Conservation (phyloP, 2,113 vertebrate species). For the Arizona elegans region DNA sequence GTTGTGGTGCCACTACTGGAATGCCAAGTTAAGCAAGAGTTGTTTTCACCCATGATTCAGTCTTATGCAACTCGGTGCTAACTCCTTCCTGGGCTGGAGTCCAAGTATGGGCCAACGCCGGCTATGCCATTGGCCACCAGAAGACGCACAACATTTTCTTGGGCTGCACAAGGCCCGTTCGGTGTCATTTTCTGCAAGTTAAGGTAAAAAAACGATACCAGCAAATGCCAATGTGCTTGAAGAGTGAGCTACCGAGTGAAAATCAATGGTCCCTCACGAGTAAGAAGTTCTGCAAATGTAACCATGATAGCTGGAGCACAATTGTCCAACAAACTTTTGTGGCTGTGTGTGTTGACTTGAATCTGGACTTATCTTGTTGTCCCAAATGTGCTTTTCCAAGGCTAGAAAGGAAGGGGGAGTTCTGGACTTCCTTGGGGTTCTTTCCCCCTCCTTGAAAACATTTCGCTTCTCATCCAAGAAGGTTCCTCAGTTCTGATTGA, state of each 20-base stretch:
- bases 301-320: neutral
- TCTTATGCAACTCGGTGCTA: neutral
- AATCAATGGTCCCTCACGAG: neutral
- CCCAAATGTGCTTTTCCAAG: neutral
- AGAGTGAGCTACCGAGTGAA: neutral
- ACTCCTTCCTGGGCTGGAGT: neutral
- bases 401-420: too few relatives aligned
- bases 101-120: too few relatives aligned
- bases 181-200: too few relatives aligned
- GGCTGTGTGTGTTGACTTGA: neutral
- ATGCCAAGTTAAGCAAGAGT: neutral
- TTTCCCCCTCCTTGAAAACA: fast-evolving
- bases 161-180: neutral
- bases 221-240: neutral
- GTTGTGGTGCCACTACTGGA: neutral
- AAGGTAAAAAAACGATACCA: neutral
- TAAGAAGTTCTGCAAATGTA: neutral
- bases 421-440: too few relatives aligned
- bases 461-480: neutral
- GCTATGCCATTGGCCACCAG: neutral
- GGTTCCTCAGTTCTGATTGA: too few relatives aligned
- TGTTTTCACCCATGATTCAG: neutral
- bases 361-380: neutral
- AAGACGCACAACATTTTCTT: neutral
- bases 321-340: neutral